Evolutionary conservation across 1,140 invertebrate species (phyloP).

Genomic region (Saccostrea glomerata): DNA sequence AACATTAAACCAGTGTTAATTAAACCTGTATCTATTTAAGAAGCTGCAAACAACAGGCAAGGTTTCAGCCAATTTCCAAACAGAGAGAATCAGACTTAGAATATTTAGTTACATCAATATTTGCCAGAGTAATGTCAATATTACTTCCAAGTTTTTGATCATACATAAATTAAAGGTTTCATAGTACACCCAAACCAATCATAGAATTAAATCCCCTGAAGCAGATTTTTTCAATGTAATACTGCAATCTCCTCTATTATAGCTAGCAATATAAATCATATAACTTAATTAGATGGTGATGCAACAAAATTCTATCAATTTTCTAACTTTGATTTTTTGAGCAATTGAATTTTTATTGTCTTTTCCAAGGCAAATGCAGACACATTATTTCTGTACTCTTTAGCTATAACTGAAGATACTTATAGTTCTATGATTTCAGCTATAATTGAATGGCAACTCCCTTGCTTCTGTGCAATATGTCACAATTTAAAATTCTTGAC

Average conservation of each 20-base stretch:
- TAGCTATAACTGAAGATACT: no score
- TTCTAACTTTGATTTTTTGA: not conserved
- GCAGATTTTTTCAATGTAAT: not conserved
- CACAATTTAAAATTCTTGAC: no score
- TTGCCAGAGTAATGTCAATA: conserved; percentile 25
- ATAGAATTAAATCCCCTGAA: not conserved
- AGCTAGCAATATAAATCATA: not conserved
- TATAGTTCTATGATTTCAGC: no score
- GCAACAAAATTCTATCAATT: not conserved
- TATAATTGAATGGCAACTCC: no score
- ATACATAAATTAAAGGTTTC: not conserved
- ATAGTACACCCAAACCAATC: not conserved
- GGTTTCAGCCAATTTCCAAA: conserved; percentile 12
- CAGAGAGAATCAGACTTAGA: conserved; percentile 13
- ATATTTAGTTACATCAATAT: conserved; percentile 35
- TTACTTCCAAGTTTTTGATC: not conserved
- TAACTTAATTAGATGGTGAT: not conserved
- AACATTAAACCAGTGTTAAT: conserved; percentile 25
- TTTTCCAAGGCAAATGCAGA: not conserved
- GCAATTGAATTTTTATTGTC: not conserved
- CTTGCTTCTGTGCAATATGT: no score
- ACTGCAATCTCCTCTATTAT: not conserved
- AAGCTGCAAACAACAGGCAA: not conserved
- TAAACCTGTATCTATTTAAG: not conserved
- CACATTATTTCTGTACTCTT: not conserved